Base-by-base conservation (phyloP, 1,140 invertebrate genomes). In the Varroa destructor region DNA sequence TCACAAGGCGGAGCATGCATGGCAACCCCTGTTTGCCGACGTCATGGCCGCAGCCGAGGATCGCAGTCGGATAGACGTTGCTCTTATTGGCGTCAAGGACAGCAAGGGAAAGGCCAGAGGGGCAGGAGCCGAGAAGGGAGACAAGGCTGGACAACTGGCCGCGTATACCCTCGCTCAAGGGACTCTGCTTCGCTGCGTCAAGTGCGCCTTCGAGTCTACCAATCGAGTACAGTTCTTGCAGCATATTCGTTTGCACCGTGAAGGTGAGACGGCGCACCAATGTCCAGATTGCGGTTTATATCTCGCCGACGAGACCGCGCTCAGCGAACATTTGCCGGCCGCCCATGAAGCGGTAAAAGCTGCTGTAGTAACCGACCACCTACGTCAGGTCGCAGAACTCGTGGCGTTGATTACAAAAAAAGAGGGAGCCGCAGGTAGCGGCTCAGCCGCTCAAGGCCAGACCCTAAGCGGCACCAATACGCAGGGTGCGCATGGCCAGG, bases 221-320 rank as follows among this genome's bases (percentile, higher is more conserved):
- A 67, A 67, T 67, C 61, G 61, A 14, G 61, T 67, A 12, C 61
- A 67, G 61, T 67, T 67, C 37, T 37, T 67, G 40, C 61, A 67
- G 61, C 61, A 67, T 8, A 46, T 67, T 67, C 61, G 61, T 14
- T 25, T 46, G 61, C 61, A 67, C 37, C 40, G 36, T 43, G 61
- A 67, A 46, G 37, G 61, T 2, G 61, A 67, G 36, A 67, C 61
- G 46, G 40, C 61, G 37, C 61, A 67, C 46, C 61, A 67, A 37
- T 67, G 61, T 37, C 46, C 61, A 4, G 61, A 67, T 46, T 67
- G 61, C 61, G 61, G 61, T 1, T 14, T 67, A 14, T 67, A 67
- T 37, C 61, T 67, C 36, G 61, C 40, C 12, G 61, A 67, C 36
- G 61, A 67, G 4, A 3, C 14, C 1, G 3, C 61, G 61, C 61